These are phyloP conservation scores for Philypnodon macrostomus DNA, from an alignment of 2,797 vertebrate species.

Conservation along the genomic window DNA sequence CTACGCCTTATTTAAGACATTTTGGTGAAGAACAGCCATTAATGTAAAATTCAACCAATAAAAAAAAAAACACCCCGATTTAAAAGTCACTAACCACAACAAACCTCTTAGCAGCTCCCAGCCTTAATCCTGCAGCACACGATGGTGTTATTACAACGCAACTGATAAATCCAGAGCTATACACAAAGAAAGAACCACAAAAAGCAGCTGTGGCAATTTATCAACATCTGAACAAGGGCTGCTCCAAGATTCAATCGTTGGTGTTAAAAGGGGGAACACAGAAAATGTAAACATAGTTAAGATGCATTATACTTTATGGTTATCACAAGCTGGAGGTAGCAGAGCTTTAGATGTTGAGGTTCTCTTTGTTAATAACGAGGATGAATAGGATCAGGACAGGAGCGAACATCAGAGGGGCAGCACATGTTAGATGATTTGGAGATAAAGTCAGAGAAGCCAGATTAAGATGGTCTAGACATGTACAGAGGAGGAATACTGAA, in stretches of 20 bases:
- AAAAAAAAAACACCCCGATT: slow-evolving; percentile 13
- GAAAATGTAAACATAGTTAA: too few species aligned
- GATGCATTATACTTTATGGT: too few species aligned
- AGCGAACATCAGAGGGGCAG: too few species aligned
- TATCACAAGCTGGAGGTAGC: too few species aligned
- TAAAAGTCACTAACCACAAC: slow-evolving; percentile 51
- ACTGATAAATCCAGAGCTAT: slow-evolving; percentile 68
- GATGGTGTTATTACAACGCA: slow-evolving; percentile 57
- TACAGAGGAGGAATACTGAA: too few species aligned
- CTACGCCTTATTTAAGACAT: slow-evolving; percentile 25
- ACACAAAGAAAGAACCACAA: slow-evolving; percentile 56
- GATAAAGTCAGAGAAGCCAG: too few species aligned
- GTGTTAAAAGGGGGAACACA: slow-evolving; percentile 8
- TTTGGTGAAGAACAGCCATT: slow-evolving; percentile 26
- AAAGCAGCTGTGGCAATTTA: slow-evolving; percentile 53
- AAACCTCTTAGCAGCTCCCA: slow-evolving; percentile 45
- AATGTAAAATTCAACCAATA: slow-evolving; percentile 29
- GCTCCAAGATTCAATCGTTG: too few species aligned
- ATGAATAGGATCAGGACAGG: too few species aligned
- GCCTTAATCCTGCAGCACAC: slow-evolving; percentile 53
- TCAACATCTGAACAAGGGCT: slow-evolving; percentile 39
- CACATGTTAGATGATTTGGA: too few species aligned
- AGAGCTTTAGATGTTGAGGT: too few species aligned
- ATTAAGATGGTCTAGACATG: too few species aligned
- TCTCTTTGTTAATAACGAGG: too few species aligned